Percentiles rank a stretch among this genome's conserved stretches.
These are phyloP conservation scores for Jaculus jaculus DNA, from an alignment of 2,113 vertebrate species.

Conservation along the genomic window DNA sequence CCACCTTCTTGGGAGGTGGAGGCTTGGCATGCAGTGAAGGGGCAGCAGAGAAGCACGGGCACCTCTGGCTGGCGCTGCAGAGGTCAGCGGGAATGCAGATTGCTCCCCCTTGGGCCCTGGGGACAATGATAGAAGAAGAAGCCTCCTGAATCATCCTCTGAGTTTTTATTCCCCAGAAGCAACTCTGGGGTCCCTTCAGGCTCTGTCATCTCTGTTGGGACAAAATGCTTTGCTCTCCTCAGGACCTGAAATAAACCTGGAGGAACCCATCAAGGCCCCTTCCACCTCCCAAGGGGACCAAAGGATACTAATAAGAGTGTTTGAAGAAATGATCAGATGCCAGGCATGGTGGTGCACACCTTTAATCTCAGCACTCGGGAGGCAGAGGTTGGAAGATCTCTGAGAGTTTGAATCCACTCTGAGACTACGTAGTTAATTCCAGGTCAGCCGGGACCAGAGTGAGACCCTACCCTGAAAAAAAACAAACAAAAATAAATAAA, in stretches of 20 bases:
- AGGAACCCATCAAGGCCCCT: background rate
- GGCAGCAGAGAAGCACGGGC: constrained; percentile 57
- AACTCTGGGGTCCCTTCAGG: constrained; percentile 73
- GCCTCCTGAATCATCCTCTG: constrained; percentile 77
- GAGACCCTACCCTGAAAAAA: too few species aligned
- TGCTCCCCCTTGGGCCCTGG: constrained; percentile 77
- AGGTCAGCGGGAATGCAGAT: constrained; percentile 78
- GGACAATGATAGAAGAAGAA: constrained; percentile 74
- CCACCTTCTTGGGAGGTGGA: constrained; percentile 43
- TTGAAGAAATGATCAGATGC: constrained; percentile 58
- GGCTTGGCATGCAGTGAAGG: constrained; percentile 61
- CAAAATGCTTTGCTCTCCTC: constrained; percentile 61
- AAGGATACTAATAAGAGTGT: constrained; percentile 64
- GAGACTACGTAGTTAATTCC: too few species aligned
- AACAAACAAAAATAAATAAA: too few species aligned
- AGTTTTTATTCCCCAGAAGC: constrained; percentile 79
- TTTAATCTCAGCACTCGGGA: too few species aligned
- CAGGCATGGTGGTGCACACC: too few species aligned
- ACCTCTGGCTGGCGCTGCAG: constrained; percentile 73
- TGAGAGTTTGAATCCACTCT: too few species aligned
- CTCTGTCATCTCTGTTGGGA: constrained; percentile 67
- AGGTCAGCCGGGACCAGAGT: too few species aligned
- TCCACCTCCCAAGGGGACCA: background rate
- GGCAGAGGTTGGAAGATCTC: too few species aligned
- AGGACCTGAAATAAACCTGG: constrained; percentile 66